Evolutionary conservation across 2,888 invertebrate genomes (phyloP).

Genomic region (Disparrhopalites patrizii): DNA sequence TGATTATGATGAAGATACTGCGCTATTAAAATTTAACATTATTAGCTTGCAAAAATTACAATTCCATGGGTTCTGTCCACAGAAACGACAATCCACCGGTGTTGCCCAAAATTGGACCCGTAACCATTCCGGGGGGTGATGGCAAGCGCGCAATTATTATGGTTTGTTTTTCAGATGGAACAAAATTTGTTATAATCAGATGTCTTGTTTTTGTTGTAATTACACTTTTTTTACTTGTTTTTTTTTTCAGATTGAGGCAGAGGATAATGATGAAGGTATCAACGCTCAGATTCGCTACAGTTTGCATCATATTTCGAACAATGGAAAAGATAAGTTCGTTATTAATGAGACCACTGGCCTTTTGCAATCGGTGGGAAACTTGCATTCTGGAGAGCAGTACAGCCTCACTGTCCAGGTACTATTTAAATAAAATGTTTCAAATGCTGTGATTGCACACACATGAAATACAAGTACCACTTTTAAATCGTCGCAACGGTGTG

Average conservation of each 20-base stretch:
- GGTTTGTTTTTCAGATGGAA: conserved; percentile 53
- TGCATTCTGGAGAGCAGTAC: conserved; percentile 82
- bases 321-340: conserved; percentile 78
- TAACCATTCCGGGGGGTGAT: conserved; percentile 74
- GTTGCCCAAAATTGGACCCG: conserved; percentile 72
- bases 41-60: conserved; percentile 7
- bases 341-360: conserved; percentile 75
- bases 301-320: conserved; percentile 86
- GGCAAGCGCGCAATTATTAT: conserved; percentile 65
- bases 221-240: background rate
- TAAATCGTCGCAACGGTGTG: too few relatives aligned
- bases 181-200: background rate
- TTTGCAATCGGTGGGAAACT: conserved; percentile 68
- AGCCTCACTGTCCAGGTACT: conserved; percentile 74
- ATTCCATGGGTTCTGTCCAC: background rate
- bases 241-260: conserved; percentile 64
- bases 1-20: background rate
- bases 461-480: too few relatives aligned
- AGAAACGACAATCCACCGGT: conserved; percentile 78
- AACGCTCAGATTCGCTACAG: conserved; percentile 78
- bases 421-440: background rate
- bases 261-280: conserved; percentile 79
- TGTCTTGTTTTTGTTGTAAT: background rate
- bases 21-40: background rate
- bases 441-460: too few relatives aligned